Conservation (phyloP, 1,140 invertebrate species). For the Leptinotarsa defecta region DNA sequence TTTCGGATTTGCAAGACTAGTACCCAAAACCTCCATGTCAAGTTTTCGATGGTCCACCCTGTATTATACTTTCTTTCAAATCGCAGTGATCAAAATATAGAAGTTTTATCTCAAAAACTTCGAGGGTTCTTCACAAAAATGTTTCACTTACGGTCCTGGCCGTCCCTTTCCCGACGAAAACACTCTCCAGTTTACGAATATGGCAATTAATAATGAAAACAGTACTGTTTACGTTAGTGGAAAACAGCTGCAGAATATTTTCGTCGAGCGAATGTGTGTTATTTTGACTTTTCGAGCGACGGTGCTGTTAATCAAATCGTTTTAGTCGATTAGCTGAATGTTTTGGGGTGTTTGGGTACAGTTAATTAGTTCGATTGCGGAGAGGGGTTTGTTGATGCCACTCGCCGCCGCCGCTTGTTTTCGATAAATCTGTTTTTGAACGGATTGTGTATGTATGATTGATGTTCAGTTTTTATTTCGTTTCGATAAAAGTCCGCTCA, state of each 20-base stretch:
- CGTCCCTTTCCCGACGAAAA: neutral
- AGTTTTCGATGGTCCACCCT: no score
- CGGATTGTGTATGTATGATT: neutral
- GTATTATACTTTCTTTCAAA: no score
- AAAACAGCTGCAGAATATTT: conserved; percentile 17
- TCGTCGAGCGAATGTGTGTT: conserved; percentile 9
- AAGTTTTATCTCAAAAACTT: no score
- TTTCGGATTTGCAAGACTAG: no score
- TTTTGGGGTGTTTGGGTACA: conserved; percentile 2
- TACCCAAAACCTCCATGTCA: no score
- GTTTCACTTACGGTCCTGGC: neutral
- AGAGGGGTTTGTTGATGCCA: neutral
- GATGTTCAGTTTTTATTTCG: no score
- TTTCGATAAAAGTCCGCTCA: no score
- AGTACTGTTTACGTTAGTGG: conserved; percentile 13
- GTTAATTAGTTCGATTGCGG: conserved; percentile 16
- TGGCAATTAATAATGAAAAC: conserved; percentile 26
- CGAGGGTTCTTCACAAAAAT: no score
- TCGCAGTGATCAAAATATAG: no score
- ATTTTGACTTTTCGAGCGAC: conserved; percentile 19
- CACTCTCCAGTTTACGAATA: conserved; percentile 21
- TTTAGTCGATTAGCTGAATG: conserved; percentile 10
- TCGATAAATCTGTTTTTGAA: conserved; percentile 1
- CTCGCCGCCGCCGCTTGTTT: neutral
- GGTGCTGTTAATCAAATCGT: conserved; percentile 23